These are phyloP conservation scores for Megaptera novaeangliae DNA, from an alignment of 2,113 vertebrate species.

Conservation along the genomic window DNA sequence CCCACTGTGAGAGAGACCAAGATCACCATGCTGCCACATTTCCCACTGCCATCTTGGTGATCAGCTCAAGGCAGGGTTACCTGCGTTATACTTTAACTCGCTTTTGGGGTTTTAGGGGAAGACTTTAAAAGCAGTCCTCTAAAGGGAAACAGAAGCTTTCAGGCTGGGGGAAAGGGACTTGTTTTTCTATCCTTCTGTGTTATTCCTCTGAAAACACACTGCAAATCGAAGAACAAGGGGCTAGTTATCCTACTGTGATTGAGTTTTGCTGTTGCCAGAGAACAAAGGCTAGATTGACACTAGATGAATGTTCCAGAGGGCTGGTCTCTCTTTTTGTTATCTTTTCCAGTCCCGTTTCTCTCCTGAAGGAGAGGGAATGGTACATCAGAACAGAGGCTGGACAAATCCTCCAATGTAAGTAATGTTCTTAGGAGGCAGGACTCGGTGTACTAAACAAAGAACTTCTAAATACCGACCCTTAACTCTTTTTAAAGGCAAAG, in stretches of 20 bases:
- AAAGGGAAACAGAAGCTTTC: not conserved
- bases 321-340: conserved; percentile 30
- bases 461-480: not conserved
- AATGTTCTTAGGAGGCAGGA: not conserved
- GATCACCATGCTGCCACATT: not conserved
- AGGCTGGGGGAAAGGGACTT: not conserved
- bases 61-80: not conserved
- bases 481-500: not conserved
- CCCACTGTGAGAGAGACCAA: not conserved
- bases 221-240: not conserved
- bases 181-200: not conserved
- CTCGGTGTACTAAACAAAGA: not conserved
- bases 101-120: not conserved
- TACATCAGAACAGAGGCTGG: not conserved
- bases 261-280: conserved; percentile 23
- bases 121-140: not conserved
- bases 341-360: conserved; percentile 32
- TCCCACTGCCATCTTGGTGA: not conserved
- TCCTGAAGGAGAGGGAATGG: conserved; percentile 17
- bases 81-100: not conserved
- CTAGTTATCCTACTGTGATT: not conserved
- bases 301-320: not conserved
- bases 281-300: conserved; percentile 37
- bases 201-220: not conserved
- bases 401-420: conserved; percentile 19